These are phyloP conservation scores for Oeneis ivallda DNA, from an alignment of 2,888 invertebrate genomes.

Conservation along the genomic window DNA sequence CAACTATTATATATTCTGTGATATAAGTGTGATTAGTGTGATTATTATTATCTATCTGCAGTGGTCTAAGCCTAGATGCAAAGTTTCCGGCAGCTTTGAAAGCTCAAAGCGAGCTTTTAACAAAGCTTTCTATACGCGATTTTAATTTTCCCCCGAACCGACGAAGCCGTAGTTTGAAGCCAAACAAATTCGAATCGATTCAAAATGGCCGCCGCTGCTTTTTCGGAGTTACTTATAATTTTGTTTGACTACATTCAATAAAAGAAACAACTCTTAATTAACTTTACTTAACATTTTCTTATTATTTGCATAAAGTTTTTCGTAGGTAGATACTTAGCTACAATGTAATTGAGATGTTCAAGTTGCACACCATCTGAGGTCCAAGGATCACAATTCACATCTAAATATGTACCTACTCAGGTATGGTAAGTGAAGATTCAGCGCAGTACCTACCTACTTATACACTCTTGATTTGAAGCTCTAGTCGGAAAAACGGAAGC, in stretches of 20 bases:
- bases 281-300: neutral
- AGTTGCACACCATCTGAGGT: neutral
- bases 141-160: slow-evolving; percentile 63
- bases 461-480: too few relatives aligned
- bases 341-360: neutral
- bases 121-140: slow-evolving; percentile 48
- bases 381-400: too few relatives aligned
- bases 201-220: slow-evolving; percentile 45
- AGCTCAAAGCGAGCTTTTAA: slow-evolving; percentile 41
- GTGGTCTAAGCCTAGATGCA: neutral
- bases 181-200: slow-evolving; percentile 59
- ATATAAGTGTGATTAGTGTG: too few relatives aligned
- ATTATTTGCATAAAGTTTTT: neutral
- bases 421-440: too few relatives aligned
- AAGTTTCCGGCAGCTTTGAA: slow-evolving; percentile 7
- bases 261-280: neutral
- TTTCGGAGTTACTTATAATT: slow-evolving; percentile 44
- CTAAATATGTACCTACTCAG: too few relatives aligned
- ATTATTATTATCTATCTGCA: too few relatives aligned
- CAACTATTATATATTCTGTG: too few relatives aligned
- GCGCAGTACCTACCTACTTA: too few relatives aligned
- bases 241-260: slow-evolving; percentile 1
- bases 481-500: too few relatives aligned
- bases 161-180: slow-evolving; percentile 59
- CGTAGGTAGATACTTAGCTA: too few relatives aligned